Evolutionary conservation across 2,113 vertebrate species (phyloP).

Genomic region (Pseudonaja textilis): DNA sequence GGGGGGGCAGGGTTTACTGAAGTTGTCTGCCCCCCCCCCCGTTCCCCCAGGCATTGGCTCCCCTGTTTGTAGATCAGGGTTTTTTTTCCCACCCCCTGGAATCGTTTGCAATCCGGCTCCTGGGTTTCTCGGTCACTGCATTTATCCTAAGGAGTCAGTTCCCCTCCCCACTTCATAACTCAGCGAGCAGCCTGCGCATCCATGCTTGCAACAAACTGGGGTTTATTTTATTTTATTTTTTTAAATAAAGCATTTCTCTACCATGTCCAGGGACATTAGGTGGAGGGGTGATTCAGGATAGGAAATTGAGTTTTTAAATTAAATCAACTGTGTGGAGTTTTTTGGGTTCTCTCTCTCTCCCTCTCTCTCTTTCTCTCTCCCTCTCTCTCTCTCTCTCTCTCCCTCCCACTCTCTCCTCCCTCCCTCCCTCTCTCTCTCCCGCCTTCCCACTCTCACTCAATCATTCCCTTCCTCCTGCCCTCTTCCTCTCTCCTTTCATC

Average conservation of each 20-base stretch:
- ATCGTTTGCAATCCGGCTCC: background rate
- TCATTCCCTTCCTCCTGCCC: too few relatives aligned
- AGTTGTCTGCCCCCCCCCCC: background rate
- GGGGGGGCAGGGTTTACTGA: background rate
- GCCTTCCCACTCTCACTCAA: background rate
- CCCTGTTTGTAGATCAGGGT: background rate
- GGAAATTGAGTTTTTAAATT: background rate
- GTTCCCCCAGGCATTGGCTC: background rate
- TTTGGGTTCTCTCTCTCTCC: background rate
- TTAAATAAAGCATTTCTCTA: background rate
- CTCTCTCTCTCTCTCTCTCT: too few relatives aligned
- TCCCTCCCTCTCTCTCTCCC: too few relatives aligned
- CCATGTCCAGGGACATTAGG: background rate
- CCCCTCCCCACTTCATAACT: background rate
- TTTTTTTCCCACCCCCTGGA: background rate
- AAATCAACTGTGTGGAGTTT: background rate
- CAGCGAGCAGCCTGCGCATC: background rate
- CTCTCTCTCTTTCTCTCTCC: rapidly evolving
- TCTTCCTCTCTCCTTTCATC: too few relatives aligned
- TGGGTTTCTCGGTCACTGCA: background rate
- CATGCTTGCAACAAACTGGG: background rate
- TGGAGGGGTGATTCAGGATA: background rate
- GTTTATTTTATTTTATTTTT: too few relatives aligned
- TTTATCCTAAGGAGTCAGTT: background rate
- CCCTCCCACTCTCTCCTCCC: too few relatives aligned